Evolutionary conservation across 2,113 vertebrate genomes (phyloP).

Genomic region (Echinops telfairi): DNA sequence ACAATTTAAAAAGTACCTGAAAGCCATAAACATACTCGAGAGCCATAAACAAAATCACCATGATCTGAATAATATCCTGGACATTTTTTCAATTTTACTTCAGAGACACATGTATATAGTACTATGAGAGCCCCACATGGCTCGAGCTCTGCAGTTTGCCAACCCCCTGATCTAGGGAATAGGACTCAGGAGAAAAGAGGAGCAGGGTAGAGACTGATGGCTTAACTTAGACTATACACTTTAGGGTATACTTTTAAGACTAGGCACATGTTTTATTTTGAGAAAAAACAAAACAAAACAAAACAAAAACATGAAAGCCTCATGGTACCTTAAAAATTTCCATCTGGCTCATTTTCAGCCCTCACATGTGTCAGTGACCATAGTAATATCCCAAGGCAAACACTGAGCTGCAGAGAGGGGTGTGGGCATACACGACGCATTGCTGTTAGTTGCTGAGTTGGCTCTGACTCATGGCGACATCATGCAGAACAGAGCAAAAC

Average conservation of each 20-base stretch:
- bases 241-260: not conserved
- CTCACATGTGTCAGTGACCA: not conserved
- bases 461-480: not conserved
- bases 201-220: not conserved
- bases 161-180: not conserved
- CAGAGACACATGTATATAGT: too few species aligned
- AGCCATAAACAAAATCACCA: too few species aligned
- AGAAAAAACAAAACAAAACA: not conserved
- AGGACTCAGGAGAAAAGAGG: not conserved
- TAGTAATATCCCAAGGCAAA: not conserved
- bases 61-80: too few species aligned
- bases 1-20: too few species aligned
- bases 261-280: not conserved
- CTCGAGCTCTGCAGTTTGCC: too few species aligned
- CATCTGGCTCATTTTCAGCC: not conserved
- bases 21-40: too few species aligned
- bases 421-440: not conserved
- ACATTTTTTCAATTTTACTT: too few species aligned
- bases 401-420: not conserved
- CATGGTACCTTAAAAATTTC: conserved; percentile 36
- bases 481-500: not conserved
- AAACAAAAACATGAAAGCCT: not conserved
- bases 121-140: too few species aligned
- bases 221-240: too few species aligned
- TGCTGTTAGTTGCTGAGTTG: not conserved